A percentile compares a stretch with the other conserved stretches of the same genome.
Evolutionary conservation across 1,140 invertebrate species (phyloP).

Genomic region (Pentalonia nigronervosa): DNA sequence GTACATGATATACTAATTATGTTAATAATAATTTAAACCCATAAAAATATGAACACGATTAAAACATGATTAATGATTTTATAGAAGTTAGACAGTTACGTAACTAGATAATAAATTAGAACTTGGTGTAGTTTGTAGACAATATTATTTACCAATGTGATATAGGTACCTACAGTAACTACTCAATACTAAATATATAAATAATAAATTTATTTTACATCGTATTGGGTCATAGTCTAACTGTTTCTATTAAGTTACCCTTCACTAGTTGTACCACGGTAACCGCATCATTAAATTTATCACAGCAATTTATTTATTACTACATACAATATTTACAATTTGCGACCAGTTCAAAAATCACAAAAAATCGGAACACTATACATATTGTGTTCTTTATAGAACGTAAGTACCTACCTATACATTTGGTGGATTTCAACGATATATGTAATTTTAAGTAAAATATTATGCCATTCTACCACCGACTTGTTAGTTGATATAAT

Average conservation of each 20-base stretch:
- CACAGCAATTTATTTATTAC: background rate
- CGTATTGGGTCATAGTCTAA: background rate
- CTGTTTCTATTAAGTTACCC: background rate
- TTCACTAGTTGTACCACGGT: background rate
- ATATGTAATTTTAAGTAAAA: background rate
- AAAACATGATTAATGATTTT: background rate
- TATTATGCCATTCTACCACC: background rate
- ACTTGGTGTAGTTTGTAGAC: background rate
- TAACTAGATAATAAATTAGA: background rate
- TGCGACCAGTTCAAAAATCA: background rate
- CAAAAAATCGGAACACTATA: background rate
- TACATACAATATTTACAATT: background rate
- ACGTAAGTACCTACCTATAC: too few species aligned
- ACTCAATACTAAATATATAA: background rate
- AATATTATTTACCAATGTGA: background rate
- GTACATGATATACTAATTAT: background rate
- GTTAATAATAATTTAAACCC: background rate
- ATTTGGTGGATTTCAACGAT: background rate
- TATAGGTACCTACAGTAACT: background rate
- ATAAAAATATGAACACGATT: background rate
- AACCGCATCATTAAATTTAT: background rate
- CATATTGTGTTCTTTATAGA: background rate
- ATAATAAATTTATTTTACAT: background rate
- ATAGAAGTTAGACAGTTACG: background rate
- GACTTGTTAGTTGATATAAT: too few species aligned